phyloP scores from a whole-genome alignment of 2,113 vertebrate species.

The Nannospalax galili region DNA sequence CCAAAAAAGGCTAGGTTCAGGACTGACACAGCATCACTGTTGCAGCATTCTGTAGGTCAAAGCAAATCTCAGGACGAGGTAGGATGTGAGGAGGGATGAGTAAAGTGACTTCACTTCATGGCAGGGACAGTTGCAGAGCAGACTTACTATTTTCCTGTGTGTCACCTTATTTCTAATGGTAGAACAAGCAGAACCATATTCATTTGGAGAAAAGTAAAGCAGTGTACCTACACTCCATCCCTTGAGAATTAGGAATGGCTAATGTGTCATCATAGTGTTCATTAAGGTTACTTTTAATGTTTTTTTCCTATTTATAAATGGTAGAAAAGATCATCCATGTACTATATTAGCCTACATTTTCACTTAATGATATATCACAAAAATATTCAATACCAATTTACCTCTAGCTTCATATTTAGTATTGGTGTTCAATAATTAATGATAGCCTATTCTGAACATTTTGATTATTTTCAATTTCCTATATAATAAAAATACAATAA shows the following conservation, averaged over 20 bases:
- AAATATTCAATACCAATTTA: neutral
- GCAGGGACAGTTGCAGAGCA: neutral
- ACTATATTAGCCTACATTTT: neutral
- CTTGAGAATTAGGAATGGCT: neutral
- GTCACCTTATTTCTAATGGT: neutral
- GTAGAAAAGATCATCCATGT: neutral
- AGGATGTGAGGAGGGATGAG: neutral
- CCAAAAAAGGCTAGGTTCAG: neutral
- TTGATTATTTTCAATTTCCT: constrained; percentile 32
- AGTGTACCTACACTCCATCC: neutral
- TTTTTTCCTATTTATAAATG: neutral
- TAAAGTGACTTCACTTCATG: neutral
- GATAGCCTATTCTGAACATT: neutral
- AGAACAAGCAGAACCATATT: constrained; percentile 28
- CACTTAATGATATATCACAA: neutral
- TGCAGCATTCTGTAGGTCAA: neutral
- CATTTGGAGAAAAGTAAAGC: neutral
- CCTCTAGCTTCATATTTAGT: neutral
- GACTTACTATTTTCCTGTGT: neutral
- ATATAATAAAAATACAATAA: neutral
- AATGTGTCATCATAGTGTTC: neutral
- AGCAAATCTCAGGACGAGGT: neutral
- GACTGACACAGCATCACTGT: neutral
- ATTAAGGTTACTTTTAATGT: neutral
- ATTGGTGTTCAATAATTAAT: neutral